phyloP scores from a whole-genome alignment of 1,140 invertebrate species.

The Ceratosolen fusciceps region DNA sequence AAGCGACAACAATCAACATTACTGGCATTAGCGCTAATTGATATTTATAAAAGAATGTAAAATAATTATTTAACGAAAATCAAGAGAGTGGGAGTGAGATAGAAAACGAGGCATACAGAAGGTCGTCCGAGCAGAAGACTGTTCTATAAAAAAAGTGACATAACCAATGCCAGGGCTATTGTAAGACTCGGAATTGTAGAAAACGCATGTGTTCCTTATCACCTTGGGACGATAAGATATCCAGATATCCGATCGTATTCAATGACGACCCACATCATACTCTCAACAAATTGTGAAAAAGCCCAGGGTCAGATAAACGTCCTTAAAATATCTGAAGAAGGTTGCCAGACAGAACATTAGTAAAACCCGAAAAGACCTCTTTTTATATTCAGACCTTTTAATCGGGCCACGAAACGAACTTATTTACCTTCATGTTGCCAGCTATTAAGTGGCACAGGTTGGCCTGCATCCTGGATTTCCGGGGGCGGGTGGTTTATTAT shows the following conservation, averaged over 20 bases:
- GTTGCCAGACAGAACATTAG: too few species aligned
- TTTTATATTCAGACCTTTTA: too few species aligned
- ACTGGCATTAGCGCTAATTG: too few species aligned
- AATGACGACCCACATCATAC: too few species aligned
- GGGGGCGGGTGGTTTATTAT: neutral
- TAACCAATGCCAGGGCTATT: conserved; percentile 33
- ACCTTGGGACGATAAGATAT: neutral
- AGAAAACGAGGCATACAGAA: neutral
- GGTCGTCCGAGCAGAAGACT: conserved; percentile 31
- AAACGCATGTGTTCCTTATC: neutral
- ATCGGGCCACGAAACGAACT: conserved; percentile 12
- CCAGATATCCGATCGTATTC: too few species aligned
- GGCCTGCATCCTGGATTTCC: conserved; percentile 64
- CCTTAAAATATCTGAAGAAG: too few species aligned
- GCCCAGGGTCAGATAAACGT: too few species aligned
- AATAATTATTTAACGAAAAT: too few species aligned
- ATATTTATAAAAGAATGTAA: too few species aligned
- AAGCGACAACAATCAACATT: too few species aligned
- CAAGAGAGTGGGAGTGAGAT: conserved; percentile 13
- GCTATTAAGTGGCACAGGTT: conserved; percentile 67
- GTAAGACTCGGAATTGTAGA: neutral
- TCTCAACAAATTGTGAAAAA: too few species aligned
- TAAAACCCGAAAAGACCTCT: too few species aligned
- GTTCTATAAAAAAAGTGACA: conserved; percentile 44
- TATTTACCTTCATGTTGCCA: conserved; percentile 64